Conservation (phyloP, 2,888 invertebrate genomes). For the Drosophila subsilvestris region DNA sequence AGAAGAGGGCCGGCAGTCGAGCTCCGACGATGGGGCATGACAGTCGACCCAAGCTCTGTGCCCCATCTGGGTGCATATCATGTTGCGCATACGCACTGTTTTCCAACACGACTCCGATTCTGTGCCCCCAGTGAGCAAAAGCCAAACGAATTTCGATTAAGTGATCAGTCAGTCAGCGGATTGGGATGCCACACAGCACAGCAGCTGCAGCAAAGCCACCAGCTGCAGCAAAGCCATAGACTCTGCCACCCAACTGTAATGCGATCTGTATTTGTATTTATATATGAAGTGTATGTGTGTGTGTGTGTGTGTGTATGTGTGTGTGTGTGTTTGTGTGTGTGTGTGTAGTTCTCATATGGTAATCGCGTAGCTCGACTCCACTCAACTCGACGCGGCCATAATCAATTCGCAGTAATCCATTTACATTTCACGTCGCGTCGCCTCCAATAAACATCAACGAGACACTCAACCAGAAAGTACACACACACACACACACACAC, state of each 20-base stretch:
- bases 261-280: neutral
- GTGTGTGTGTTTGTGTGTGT: constrained; percentile 24
- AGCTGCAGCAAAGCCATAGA: constrained; percentile 6
- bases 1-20: constrained; percentile 58
- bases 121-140: constrained; percentile 8
- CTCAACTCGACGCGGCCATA: constrained; percentile 9
- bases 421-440: constrained; percentile 38
- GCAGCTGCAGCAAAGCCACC: constrained; percentile 10
- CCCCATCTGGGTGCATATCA: constrained; percentile 4
- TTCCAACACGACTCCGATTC: neutral
- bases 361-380: constrained; percentile 31
- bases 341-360: constrained; percentile 16
- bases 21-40: constrained; percentile 58
- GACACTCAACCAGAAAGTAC: neutral
- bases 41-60: constrained; percentile 51
- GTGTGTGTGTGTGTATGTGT: too few relatives aligned
- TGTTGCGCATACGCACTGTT: constrained; percentile 70
- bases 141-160: constrained; percentile 17
- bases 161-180: constrained; percentile 26
- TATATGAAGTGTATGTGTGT: too few relatives aligned
- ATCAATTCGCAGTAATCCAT: constrained; percentile 39
- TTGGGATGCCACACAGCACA: constrained; percentile 22
- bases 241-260: neutral
- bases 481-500: neutral
- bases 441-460: constrained; percentile 4